These are phyloP conservation scores for Rhopalosiphum nymphaeae DNA, from an alignment of 2,888 invertebrate species.

Conservation along the genomic window DNA sequence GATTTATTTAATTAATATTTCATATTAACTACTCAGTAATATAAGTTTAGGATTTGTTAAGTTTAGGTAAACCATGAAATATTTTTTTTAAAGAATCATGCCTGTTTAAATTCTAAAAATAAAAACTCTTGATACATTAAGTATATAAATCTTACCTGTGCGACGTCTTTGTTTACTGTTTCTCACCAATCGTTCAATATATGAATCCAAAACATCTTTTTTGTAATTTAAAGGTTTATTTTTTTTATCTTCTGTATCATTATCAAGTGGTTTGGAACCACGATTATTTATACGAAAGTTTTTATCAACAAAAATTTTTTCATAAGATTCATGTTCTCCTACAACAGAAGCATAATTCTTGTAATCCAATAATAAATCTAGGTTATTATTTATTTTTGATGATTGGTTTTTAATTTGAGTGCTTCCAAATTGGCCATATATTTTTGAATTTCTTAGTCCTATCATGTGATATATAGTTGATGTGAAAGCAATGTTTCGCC, in stretches of 20 bases:
- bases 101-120: neutral
- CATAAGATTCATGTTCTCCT: neutral
- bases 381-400: neutral
- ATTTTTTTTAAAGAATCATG: neutral
- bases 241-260: constrained; percentile 47
- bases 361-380: constrained; percentile 50
- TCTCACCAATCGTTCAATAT: constrained; percentile 47
- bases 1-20: neutral
- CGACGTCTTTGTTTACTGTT: constrained; percentile 44
- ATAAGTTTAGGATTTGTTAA: neutral
- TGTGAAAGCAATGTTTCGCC: neutral
- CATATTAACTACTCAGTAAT: neutral
- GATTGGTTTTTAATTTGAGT: neutral
- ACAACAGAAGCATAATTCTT: constrained; percentile 31
- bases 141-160: constrained; percentile 69
- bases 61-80: neutral
- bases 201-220: constrained; percentile 40
- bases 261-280: neutral
- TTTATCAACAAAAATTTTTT: neutral
- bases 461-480: constrained; percentile 25
- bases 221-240: constrained; percentile 1
- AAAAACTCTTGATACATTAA: constrained; percentile 69
- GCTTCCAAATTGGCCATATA: neutral
- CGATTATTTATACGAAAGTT: neutral
- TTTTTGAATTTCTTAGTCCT: neutral